Base-by-base conservation (phyloP, 2,113 vertebrate genomes). In the Puffinus mauretanicus region DNA sequence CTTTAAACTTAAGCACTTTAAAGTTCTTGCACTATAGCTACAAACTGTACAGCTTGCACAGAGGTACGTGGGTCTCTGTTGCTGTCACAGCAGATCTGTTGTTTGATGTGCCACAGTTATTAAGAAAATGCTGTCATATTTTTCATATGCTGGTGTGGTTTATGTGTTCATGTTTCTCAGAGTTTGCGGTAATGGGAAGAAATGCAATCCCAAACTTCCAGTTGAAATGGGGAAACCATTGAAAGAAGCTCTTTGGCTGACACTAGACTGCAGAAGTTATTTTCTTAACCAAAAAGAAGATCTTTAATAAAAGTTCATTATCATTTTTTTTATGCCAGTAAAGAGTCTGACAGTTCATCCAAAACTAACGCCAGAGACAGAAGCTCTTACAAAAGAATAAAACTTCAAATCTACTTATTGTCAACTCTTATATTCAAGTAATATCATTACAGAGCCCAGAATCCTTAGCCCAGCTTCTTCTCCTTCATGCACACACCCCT, bases 341-440 rank as follows among this genome's bases (percentile, higher is more conserved):
- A 86, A 86, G 51, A 86, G n/a, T 82, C 57, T 91, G 91, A 93
- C 81, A 89, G 57, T 86, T 96, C 36, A 30, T 80, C 71, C 52
- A 52, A 83, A 79, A 57, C n/a, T 70, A 85, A 46, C 46, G 65
- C 60, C 13, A 42, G 47, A 82, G 51, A 46, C 52, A 57, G 71
- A 83, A 83, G 30, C 9, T 57, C 54, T 70, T 71, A 54, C 52
- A 83, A 79, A 80, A 66, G 34, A 91, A 42, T 58, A 54, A 86
- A 62, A 66, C 52, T 71, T 83, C 30, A 75, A 57, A 24, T 66
- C 57, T 80, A 65, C 55, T 79, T 83, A 71, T 76, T 86, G 90
- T 90, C 72, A 66, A 34, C 34, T 72, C 36, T 32, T 8, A 17
- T 36, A 40, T 73, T 65, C 38, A 93, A n/a, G 44, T 85, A 75